Base-by-base conservation (phyloP, 2,888 invertebrate genomes). In the Stomorhina lunata region DNA sequence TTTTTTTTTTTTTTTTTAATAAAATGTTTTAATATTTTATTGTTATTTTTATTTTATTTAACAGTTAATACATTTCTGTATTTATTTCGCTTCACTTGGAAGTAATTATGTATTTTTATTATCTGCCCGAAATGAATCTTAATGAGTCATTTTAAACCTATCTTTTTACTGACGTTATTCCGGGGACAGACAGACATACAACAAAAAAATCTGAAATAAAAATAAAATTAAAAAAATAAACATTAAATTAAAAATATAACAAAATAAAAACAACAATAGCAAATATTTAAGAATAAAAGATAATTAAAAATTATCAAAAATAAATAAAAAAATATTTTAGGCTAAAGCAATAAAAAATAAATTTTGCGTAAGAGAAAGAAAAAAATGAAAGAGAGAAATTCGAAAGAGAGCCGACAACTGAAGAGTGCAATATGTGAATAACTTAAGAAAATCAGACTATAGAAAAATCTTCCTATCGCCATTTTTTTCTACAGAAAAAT, bases 121-220 rank as follows among this genome's bases (percentile, higher is more conserved):
- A 20, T 71, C 4, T 32, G 7, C 22, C 25, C 32, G 32, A 48
- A 71, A 71, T 17, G n/a, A 40, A 55, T 55, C 9, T 22, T 20
- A 71, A 48, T 72, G 37, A 61, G 25, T 72, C 59, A 72, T 72
- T 59, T 17, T 27, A 20, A 20, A 50, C 5, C n/a, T 57, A 57
- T 57, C 69, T 40, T n/a, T 43, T 9, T 17, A n/a, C 29, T 55
- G 40, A 69, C 55, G 55, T 40, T 25, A 17, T 66, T 17, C 22
- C 27, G 50, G 15, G 15, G 25, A 9, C 34, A 50, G 37, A 6
- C 17, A 17, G 29, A 43, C 10, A n/a, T n/a, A n/a, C 15, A 32
- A 9, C 9, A 22, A 48, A 48, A 48, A 20, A 22, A 22, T n/a
- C 2, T 48, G 9, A 20, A 45, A 20, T 45, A 20, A 43, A 63